These are phyloP conservation scores for Chamaetylas fuelleborni DNA, from an alignment of 2,113 vertebrate species.

Conservation along the genomic window DNA sequence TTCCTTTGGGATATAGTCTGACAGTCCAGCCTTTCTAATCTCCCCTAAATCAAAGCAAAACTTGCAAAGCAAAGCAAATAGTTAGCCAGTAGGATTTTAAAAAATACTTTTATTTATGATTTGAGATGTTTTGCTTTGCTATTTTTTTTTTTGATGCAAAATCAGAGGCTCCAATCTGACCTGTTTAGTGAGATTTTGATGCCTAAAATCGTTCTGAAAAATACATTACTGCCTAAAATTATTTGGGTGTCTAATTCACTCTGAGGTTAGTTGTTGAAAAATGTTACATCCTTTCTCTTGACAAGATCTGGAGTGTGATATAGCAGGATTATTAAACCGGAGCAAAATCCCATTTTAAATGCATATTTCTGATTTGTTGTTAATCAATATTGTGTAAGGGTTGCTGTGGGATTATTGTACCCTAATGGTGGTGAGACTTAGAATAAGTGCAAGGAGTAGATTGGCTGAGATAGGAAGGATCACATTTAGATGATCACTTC, in stretches of 20 bases:
- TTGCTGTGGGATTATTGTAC: not conserved
- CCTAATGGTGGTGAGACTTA: not conserved
- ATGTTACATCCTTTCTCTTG: not conserved
- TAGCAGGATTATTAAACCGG: not conserved
- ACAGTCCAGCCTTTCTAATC: not conserved
- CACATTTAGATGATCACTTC: not conserved
- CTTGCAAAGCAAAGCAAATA: not conserved
- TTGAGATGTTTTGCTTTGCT: not conserved
- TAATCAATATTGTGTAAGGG: not conserved
- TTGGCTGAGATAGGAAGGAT: not conserved
- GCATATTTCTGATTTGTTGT: not conserved
- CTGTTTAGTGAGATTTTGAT: not conserved
- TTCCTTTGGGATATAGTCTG: not conserved
- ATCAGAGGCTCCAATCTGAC: not conserved
- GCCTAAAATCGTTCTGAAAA: not conserved
- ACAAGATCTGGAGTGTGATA: not conserved
- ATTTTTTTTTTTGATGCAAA: not conserved
- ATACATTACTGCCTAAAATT: not conserved
- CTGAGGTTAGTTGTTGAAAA: not conserved
- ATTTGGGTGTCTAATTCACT: not conserved
- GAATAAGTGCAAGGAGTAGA: not conserved
- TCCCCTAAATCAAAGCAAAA: constrained; percentile 1
- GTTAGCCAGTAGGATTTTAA: not conserved
- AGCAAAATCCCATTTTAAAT: not conserved
- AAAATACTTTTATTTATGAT: not conserved